Evolutionary conservation across 2,113 vertebrate species (phyloP), one percentile per base, ranked within the genome.

Genomic region (Mola mola): DNA sequence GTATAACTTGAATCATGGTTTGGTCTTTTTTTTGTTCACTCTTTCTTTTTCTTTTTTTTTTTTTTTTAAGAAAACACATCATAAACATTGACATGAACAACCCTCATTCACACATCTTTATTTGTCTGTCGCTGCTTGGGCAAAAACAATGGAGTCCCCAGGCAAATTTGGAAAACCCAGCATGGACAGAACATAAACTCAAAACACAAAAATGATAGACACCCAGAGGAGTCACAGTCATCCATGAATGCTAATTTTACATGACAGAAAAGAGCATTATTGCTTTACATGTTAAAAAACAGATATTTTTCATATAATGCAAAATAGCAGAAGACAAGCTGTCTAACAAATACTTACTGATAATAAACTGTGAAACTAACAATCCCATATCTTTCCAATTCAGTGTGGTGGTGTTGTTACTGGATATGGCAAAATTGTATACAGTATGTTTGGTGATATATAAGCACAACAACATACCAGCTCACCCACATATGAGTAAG

Each of bases 131-230:
- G 22, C 36, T 5, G 6, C 29, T 20, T 12, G n/a, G 17, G 22
- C 40, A 52, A 44, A 20, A 36, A 8, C 22, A 53, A 11, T 6
- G 26, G 16, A 25, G 10, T 29, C 25, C 16, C 1, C 46, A 31
- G 34, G 26, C 46, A 63, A 33, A 63, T 15, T 63, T 8, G 25
- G 25, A 63, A 17, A 42, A 50, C 6, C 8, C 37, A 41, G 25
- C 34, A 28, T 28, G 26, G 26, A n/a, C n/a, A n/a, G n/a, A n/a
- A n/a, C n/a, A n/a, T n/a, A n/a, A n/a, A n/a, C n/a, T n/a, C n/a
- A n/a, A n/a, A n/a, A n/a, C n/a, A n/a, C n/a, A n/a, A n/a, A n/a
- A n/a, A n/a, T 8, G 26, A 28, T 8, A 28, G 26, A 28, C 26
- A n/a, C n/a, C n/a, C n/a, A n/a, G n/a, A n/a, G n/a, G n/a, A n/a